These are phyloP conservation scores for Eucera pruinosa DNA, from an alignment of 2,888 invertebrate genomes.

Conservation along the genomic window DNA sequence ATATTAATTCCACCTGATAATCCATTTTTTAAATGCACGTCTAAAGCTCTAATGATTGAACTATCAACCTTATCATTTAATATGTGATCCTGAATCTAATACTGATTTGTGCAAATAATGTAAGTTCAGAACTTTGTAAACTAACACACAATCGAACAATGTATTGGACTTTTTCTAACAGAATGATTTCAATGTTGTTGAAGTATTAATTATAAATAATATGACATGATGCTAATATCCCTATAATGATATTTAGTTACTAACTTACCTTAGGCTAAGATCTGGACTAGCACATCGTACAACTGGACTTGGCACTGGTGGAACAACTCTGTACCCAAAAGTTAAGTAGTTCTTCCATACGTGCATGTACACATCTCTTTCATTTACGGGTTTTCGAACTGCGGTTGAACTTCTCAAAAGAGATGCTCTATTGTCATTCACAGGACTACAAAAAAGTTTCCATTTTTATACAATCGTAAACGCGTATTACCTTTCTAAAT, in stretches of 20 bases:
- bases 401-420: conserved; percentile 94
- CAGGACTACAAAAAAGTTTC: conserved; percentile 88
- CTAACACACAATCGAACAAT: conserved; percentile 31
- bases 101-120: conserved; percentile 27
- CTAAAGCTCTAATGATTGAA: conserved; percentile 59
- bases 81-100: conserved; percentile 22
- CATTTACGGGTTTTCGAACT: conserved; percentile 95
- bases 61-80: conserved; percentile 45
- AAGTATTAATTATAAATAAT: conserved; percentile 47
- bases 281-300: conserved; percentile 97
- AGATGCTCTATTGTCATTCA: conserved; percentile 98
- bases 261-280: conserved; percentile 92
- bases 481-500: neutral
- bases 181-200: conserved; percentile 28
- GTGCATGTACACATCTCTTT: conserved; percentile 97
- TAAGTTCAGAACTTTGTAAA: conserved; percentile 29
- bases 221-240: conserved; percentile 52
- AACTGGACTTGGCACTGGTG: conserved; percentile 94
- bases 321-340: conserved; percentile 98
- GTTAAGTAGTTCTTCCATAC: conserved; percentile 99
- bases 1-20: conserved; percentile 64
- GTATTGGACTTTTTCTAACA: conserved; percentile 35
- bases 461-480: conserved; percentile 9
- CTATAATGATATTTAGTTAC: conserved; percentile 17
- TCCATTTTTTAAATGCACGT: conserved; percentile 47